These are phyloP conservation scores for Apostichopus japonicus DNA, from an alignment of 35 echinoderm and acorn worm species.

Conservation along the genomic window DNA sequence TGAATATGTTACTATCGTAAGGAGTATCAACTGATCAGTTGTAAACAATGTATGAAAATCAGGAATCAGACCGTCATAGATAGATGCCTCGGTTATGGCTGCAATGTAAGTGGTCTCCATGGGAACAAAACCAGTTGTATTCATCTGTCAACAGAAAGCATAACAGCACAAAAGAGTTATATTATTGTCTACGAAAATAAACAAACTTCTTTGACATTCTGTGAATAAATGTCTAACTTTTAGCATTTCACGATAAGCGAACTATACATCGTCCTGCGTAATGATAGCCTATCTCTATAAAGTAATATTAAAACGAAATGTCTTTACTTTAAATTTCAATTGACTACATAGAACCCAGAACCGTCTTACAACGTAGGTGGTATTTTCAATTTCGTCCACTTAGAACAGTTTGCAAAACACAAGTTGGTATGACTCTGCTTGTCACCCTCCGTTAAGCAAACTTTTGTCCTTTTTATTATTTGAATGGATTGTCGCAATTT, in stretches of 20 bases:
- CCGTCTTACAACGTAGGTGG: no score
- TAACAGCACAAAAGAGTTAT: not conserved
- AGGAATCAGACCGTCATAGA: not conserved
- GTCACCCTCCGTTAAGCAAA: not conserved
- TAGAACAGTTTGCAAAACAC: not conserved
- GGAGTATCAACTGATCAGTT: not conserved
- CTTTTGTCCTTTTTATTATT: not conserved
- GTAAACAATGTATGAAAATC: not conserved
- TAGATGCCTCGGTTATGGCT: not conserved
- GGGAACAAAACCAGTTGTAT: not conserved
- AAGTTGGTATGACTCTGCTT: not conserved
- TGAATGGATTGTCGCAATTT: not conserved
- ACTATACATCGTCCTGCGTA: no score
- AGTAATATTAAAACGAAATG: no score
- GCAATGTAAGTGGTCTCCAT: not conserved
- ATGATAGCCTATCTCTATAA: no score
- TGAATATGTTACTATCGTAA: not conserved
- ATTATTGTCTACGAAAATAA: no score
- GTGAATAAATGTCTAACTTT: no score
- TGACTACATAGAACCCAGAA: no score
- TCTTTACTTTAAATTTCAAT: no score
- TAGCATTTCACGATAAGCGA: no score
- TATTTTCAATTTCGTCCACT: no score
- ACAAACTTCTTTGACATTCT: no score
- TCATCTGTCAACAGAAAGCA: slow-evolving; percentile 4